Percentiles rank a stretch among this genome's conserved stretches.
Evolutionary conservation across 35 echinoderm and acorn worm species (phyloP).

Genomic region (Acanthaster planci): DNA sequence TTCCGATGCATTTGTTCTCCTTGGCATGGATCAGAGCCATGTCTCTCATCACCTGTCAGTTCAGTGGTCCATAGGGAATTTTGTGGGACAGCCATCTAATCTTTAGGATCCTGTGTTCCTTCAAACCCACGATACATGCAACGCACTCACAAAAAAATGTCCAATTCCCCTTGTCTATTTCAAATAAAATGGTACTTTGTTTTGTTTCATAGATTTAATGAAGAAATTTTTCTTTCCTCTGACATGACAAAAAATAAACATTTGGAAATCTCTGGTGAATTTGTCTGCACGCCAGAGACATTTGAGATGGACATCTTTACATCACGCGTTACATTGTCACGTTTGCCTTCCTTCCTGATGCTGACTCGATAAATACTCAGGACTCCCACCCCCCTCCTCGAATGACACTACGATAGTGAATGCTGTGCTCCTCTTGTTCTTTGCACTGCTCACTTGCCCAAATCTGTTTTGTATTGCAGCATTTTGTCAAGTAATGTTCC

Average conservation of each 20-base stretch:
- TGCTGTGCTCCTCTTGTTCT: neutral
- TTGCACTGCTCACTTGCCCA: neutral
- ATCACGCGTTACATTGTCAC: neutral
- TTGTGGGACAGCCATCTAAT: neutral
- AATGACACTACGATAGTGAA: constrained; percentile 1
- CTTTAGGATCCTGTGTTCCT: too few relatives aligned
- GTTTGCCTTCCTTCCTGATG: neutral
- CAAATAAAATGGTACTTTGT: too few relatives aligned
- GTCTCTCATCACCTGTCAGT: neutral
- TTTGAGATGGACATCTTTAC: constrained; percentile 8
- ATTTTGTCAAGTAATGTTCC: constrained; percentile 26
- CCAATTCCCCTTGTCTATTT: too few relatives aligned
- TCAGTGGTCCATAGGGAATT: neutral
- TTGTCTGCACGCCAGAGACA: neutral
- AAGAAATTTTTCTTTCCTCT: too few relatives aligned
- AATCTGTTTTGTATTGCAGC: neutral
- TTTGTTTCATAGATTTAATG: too few relatives aligned
- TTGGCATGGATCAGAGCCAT: neutral
- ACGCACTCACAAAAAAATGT: too few relatives aligned
- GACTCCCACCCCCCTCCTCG: neutral
- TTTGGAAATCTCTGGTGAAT: too few relatives aligned
- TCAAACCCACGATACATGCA: too few relatives aligned
- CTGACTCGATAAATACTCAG: neutral
- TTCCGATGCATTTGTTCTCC: neutral
- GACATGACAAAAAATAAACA: too few relatives aligned